phyloP scores from a whole-genome alignment of 2,888 invertebrate species.

The Harpagoxenus sublaevis region DNA sequence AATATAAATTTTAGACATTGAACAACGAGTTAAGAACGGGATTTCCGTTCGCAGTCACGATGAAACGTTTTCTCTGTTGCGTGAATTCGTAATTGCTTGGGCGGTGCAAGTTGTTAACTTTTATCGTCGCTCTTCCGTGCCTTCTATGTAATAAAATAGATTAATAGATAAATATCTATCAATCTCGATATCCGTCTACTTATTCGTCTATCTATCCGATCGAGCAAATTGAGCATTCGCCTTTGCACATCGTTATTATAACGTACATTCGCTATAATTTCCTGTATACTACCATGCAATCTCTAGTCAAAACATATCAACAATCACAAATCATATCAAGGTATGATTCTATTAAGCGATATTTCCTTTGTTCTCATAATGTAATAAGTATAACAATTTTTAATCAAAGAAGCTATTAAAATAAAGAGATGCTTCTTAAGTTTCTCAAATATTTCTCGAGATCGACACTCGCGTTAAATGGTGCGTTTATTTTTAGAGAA shows the following conservation, averaged over 20 bases:
- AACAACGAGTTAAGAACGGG: not conserved
- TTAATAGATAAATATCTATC: conserved; percentile 32
- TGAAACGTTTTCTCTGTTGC: not conserved
- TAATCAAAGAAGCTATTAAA: not conserved
- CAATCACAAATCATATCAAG: not conserved
- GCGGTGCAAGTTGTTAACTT: conserved; percentile 16
- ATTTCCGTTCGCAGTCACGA: not conserved
- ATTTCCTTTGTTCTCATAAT: not conserved
- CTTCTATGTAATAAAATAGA: conserved; percentile 18
- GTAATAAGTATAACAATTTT: not conserved
- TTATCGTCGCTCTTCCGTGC: conserved; percentile 10
- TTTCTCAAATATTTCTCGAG: not conserved
- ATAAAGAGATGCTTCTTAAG: not conserved
- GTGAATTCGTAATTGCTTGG: not conserved
- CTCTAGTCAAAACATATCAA: not conserved
- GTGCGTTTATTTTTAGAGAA: not conserved
- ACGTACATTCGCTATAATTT: conserved; percentile 22
- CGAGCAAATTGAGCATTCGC: conserved; percentile 17
- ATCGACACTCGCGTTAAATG: not conserved
- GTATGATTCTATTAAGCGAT: not conserved
- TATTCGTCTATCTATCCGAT: not conserved
- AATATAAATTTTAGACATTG: not conserved
- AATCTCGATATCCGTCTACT: conserved; percentile 21
- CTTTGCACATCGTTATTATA: conserved; percentile 16
- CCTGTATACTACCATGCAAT: not conserved